Evolutionary conservation across 2,888 invertebrate genomes (phyloP), one percentile per base, ranked within the genome.

Genomic region (Drosophila atroscutellata): DNA sequence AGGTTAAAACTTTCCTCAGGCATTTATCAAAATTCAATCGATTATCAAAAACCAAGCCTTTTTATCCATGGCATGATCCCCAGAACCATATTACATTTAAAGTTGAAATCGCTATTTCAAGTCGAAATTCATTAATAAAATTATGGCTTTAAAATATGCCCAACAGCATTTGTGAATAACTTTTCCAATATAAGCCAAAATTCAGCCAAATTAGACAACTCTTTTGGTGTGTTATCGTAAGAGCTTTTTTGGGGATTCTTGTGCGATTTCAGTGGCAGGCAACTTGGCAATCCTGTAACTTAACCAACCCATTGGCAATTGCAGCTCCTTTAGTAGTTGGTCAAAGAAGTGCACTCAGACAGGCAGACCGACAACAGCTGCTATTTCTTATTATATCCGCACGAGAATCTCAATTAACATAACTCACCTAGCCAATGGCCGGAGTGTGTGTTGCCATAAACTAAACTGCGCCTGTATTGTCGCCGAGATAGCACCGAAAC

Each of bases 391-490:
- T 75, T 62, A 78, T 81, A 84, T 84, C 85, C 51, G 55, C 51
- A 56, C 57, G 66, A 69, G 72, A 83, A 85, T 85, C 84, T 84
- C 85, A 84, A 84, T 84, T 84, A 84, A 84, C 84, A 84, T 85
- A 84, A 84, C 83, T 85, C 77, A 84, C 83, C 80, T 76, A 39
- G 73, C 56, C 67, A 76, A 75, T 72, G 82, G 58, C 56, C 80
- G 55, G 68, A 62, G 69, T 24, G 8, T 60, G 56, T 56, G 71
- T 62, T 51, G 71, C 55, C 82, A 80, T 86, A 85, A 86, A 82
- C 84, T 81, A 83, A 74, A 20, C 59, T 72, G 61, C 8, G 58
- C 57, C 69, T 49, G 72, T 75, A 79, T 78, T 83, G 78, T 79
- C 62, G 64, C 52, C 66, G 71, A 76, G 81, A 83, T 75, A 80